These are phyloP conservation scores for Lepidochrysops patricia DNA, from an alignment of 2,888 invertebrate genomes.

Conservation along the genomic window DNA sequence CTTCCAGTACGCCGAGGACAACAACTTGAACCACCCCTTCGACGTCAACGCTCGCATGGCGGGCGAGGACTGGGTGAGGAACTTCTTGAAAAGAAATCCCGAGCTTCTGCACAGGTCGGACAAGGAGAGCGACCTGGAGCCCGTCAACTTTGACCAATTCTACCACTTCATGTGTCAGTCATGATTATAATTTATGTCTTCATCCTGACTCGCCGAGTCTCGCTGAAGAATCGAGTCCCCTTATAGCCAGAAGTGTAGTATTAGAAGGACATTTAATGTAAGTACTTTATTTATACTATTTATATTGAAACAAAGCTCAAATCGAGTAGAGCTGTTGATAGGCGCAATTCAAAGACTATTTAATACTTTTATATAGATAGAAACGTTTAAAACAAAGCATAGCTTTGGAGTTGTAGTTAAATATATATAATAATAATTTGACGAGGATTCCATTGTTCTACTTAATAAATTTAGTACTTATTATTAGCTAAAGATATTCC, in stretches of 20 bases:
- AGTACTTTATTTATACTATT: conserved; percentile 13
- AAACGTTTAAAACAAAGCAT: conserved; percentile 25
- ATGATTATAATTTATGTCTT: conserved; percentile 37
- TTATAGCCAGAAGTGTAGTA: conserved; percentile 36
- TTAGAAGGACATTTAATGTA: conserved; percentile 13
- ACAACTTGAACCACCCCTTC: conserved; percentile 60
- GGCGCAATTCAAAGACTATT: conserved; percentile 18
- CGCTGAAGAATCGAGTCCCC: conserved; percentile 32
- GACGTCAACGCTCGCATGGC: conserved; percentile 66
- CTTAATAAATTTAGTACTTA: conserved; percentile 36
- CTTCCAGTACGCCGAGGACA: conserved; percentile 66
- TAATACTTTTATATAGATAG: conserved; percentile 22
- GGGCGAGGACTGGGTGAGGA: conserved; percentile 68
- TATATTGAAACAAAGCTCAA: conserved; percentile 14
- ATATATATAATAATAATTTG: conserved; percentile 17
- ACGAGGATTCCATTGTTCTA: conserved; percentile 33
- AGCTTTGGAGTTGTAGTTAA: conserved; percentile 22
- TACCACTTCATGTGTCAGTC: conserved; percentile 70
- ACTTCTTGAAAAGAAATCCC: conserved; percentile 65
- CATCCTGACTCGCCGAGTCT: not conserved
- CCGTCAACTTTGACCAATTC: conserved; percentile 69
- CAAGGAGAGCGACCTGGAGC: conserved; percentile 53
- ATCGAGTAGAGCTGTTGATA: not conserved
- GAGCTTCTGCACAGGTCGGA: conserved; percentile 56
- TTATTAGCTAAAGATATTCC: conserved; percentile 37